Percentiles rank a stretch among this genome's conserved stretches.
These are phyloP conservation scores for Centropyge bicolor DNA, from an alignment of 2,797 vertebrate species.

Conservation along the genomic window DNA sequence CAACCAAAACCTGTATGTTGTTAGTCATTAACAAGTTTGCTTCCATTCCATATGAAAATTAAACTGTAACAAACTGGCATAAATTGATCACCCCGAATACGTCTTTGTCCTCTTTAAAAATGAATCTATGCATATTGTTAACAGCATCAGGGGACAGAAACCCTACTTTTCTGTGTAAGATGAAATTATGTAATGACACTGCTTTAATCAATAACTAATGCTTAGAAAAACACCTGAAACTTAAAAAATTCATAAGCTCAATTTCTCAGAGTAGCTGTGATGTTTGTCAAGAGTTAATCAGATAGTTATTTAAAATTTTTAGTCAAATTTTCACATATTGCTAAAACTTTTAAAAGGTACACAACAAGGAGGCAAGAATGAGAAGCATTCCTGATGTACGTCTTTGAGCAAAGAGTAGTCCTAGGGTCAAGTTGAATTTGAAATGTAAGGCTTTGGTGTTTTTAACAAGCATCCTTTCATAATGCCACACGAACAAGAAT, in stretches of 20 bases:
- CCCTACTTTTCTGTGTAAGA: slow-evolving; percentile 34
- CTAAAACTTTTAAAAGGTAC: slow-evolving; percentile 24
- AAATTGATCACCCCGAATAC: slow-evolving; percentile 26
- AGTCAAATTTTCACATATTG: not conserved
- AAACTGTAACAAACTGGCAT: slow-evolving; percentile 29
- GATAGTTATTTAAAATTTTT: slow-evolving; percentile 1
- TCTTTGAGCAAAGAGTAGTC: not conserved
- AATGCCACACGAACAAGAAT: slow-evolving; percentile 21
- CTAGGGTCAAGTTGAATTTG: slow-evolving; percentile 8
- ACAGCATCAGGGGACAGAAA: slow-evolving; percentile 62
- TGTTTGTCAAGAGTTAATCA: slow-evolving; percentile 15
- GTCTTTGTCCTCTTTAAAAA: slow-evolving; percentile 56
- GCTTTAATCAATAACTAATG: slow-evolving; percentile 29
- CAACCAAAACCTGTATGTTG: slow-evolving; percentile 25
- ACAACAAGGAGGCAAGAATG: slow-evolving; percentile 14
- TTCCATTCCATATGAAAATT: slow-evolving; percentile 15
- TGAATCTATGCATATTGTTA: slow-evolving; percentile 80
- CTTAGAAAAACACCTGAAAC: slow-evolving; percentile 20
- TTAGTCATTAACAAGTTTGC: slow-evolving; percentile 8
- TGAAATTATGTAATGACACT: slow-evolving; percentile 24
- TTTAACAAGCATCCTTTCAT: not conserved
- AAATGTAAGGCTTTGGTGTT: slow-evolving; percentile 18
- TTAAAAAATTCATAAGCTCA: slow-evolving; percentile 13
- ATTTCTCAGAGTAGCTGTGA: slow-evolving; percentile 23
- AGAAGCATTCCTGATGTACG: not conserved